Evolutionary conservation across 2,888 invertebrate species (phyloP).

Genomic region (Alsophila aescularia): DNA sequence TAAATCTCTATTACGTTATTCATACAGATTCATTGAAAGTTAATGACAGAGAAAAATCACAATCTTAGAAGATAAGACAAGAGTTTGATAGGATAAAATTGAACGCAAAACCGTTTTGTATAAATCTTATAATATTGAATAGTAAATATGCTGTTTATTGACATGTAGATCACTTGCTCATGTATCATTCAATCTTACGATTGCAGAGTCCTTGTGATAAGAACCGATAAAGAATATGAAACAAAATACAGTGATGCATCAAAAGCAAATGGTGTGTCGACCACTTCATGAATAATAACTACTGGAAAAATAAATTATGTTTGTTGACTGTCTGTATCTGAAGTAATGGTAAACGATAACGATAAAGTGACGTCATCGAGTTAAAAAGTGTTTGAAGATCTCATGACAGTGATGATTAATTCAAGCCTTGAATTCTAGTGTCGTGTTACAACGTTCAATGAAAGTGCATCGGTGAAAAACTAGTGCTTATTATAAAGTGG

Average conservation of each 20-base stretch:
- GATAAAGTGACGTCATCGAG: conserved; percentile 39
- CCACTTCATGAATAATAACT: conserved; percentile 39
- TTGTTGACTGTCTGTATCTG: conserved; percentile 8
- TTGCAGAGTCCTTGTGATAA: conserved; percentile 66
- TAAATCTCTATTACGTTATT: too few relatives aligned
- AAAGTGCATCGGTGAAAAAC: conserved; percentile 25
- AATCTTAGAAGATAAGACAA: not conserved
- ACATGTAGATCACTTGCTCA: conserved; percentile 57
- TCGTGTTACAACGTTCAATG: conserved; percentile 20
- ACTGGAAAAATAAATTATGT: conserved; percentile 15
- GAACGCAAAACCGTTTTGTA: not conserved
- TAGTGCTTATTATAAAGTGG: conserved; percentile 40
- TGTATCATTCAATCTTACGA: conserved; percentile 46
- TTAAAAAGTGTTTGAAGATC: conserved; percentile 33
- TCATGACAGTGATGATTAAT: conserved; percentile 29
- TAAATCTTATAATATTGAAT: not conserved
- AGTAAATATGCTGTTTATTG: conserved; percentile 46
- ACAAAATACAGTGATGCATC: conserved; percentile 56
- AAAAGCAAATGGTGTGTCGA: conserved; percentile 52
- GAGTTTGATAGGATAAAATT: not conserved
- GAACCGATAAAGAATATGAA: conserved; percentile 55
- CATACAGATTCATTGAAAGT: not conserved
- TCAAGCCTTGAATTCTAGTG: conserved; percentile 14
- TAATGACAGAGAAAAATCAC: not conserved
- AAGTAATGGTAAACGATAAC: conserved; percentile 32